Evolutionary conservation across 2,113 vertebrate species (phyloP).

Genomic region (Petaurus breviceps): DNA sequence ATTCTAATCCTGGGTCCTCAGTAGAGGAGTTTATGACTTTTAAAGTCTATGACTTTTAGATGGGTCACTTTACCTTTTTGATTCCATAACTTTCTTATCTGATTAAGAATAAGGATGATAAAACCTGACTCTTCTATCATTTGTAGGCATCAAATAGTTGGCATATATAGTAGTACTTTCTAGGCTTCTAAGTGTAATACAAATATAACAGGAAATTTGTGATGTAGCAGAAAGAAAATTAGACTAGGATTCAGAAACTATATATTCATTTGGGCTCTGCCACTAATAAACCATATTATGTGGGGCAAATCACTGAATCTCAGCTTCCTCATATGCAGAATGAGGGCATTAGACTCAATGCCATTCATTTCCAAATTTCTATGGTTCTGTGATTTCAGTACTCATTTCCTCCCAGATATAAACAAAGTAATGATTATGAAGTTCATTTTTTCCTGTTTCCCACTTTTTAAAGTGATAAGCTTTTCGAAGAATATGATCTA

Average conservation of each 20-base stretch:
- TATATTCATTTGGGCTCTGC: neutral
- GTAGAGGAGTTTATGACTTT: too few relatives aligned
- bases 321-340: neutral
- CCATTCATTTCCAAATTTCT: neutral
- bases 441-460: conserved; percentile 24
- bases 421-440: conserved; percentile 22
- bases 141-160: neutral
- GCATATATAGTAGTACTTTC: neutral
- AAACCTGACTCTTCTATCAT: neutral
- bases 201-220: neutral
- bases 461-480: conserved; percentile 29
- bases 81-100: neutral
- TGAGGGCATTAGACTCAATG: neutral
- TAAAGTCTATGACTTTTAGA: neutral
- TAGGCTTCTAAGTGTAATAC: neutral
- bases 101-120: neutral
- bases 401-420: conserved; percentile 29
- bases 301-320: neutral
- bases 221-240: neutral
- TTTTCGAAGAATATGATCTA: neutral
- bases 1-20: neutral
- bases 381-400: conserved; percentile 12
- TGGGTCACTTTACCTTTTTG: neutral
- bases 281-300: neutral
- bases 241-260: neutral